These are phyloP conservation scores for Solea senegalensis DNA, from an alignment of 2,113 vertebrate genomes.

Conservation along the genomic window DNA sequence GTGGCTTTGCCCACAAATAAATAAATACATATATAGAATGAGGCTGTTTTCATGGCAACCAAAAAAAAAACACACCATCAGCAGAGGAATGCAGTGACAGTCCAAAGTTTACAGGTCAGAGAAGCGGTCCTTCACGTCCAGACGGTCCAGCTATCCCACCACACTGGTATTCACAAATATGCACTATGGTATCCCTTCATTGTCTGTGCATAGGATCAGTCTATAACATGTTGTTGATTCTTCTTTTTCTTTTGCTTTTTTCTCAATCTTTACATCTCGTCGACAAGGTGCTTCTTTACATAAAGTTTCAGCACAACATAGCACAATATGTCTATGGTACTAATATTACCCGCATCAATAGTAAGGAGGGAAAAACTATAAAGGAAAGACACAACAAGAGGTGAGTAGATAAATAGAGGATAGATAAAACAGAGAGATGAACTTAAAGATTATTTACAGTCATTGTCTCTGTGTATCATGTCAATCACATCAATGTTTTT, in stretches of 20 bases:
- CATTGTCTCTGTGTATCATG: conserved; percentile 65
- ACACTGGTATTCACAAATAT: conserved; percentile 66
- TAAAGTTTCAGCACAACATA: conserved; percentile 85
- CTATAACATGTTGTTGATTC: conserved; percentile 58
- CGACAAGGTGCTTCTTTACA: conserved; percentile 92
- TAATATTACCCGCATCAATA: conserved; percentile 90
- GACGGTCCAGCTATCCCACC: conserved; percentile 54
- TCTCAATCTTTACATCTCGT: conserved; percentile 67
- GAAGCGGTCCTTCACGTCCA: conserved; percentile 56
- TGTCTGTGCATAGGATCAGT: conserved; percentile 73
- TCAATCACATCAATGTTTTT: conserved; percentile 60
- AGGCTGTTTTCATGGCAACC: conserved; percentile 64
- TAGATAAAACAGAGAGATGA: conserved; percentile 61
- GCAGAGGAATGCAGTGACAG: conserved; percentile 66
- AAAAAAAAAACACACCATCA: conserved; percentile 64
- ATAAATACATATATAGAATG: conserved; percentile 52
- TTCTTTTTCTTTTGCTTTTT: conserved; percentile 44
- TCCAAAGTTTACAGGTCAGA: conserved; percentile 70
- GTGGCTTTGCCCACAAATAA: conserved; percentile 67
- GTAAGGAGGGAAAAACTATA: conserved; percentile 64
- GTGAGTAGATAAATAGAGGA: conserved; percentile 65
- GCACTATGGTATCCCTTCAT: conserved; percentile 66
- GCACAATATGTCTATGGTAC: conserved; percentile 87
- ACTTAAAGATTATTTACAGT: conserved; percentile 76
- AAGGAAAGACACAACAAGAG: conserved; percentile 52